Conservation (phyloP, 2,888 invertebrate genomes). For the Lepidonotus clava region DNA sequence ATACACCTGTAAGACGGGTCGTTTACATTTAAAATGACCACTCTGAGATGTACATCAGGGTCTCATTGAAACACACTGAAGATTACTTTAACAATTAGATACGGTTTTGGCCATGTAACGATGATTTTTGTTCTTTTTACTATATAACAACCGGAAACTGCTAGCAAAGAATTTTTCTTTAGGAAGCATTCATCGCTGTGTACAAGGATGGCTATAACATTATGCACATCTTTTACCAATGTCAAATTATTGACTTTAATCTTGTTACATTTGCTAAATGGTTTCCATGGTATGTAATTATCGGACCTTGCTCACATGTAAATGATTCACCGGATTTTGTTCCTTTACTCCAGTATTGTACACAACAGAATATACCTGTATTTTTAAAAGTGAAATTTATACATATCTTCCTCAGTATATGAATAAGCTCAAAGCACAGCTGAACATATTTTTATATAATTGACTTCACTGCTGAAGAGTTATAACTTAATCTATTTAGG, state of each 20-base stretch:
- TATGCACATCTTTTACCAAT: not conserved
- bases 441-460: not conserved
- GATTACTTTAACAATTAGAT: no score
- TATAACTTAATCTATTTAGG: not conserved
- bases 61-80: no score
- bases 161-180: not conserved
- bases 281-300: no score
- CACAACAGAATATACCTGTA: not conserved
- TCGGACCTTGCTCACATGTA: not conserved
- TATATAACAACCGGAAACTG: not conserved
- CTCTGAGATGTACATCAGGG: no score
- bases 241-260: constrained; percentile 3
- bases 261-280: not conserved
- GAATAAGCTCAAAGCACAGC: constrained; percentile 10
- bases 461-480: not conserved
- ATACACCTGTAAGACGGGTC: no score
- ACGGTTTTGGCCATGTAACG: no score
- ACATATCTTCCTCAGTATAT: not conserved
- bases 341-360: not conserved
- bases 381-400: not conserved
- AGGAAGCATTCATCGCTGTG: not conserved
- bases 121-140: no score
- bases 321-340: not conserved
- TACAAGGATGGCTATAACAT: not conserved
- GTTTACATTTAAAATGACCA: no score